Evolutionary conservation across 2,113 vertebrate species (phyloP), one percentile per base, ranked within the genome.

Genomic region (Myotis davidii): DNA sequence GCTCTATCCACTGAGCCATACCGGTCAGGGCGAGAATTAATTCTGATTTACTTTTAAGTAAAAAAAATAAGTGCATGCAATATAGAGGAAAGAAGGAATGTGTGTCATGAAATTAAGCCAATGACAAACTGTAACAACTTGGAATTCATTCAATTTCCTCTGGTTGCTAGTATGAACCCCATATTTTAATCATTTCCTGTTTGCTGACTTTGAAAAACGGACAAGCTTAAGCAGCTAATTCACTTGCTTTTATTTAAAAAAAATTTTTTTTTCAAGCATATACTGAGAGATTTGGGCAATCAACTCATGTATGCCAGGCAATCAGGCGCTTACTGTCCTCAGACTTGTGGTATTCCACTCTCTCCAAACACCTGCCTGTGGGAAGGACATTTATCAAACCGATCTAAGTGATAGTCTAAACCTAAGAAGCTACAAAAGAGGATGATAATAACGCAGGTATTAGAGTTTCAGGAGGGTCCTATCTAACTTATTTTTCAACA

Each of bases 101-200:
- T 29, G 6, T 81, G n/a, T 84, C 65, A 84, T 42, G 56, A 81
- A 82, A 61, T 32, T 32, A 72, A 52, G 56, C 74, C 72, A 83
- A 54, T 32, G 54, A 76, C 56, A 85, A 64, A 85, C 48, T 37
- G 12, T 65, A 72, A 67, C 59, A 64, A 54, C 32, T 83, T 91
- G 79, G 50, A 69, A 91, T 61, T 94, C 54, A 81, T 16, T 77
- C 6, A 17, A 17, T 83, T 83, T 83, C 85, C 25, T 77, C 82
- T 45, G 65, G 25, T 92, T 82, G 56, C 52, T 65, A 42, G 45
- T 48, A 59, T 81, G 67, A 92, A 88, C 0, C 12, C 23, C 29
- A n/a, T 56, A 25, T 85, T 95, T 95, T 90, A 90, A 94, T 85
- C 52, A 73, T 88, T 85, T 95, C 79, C 76, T 94, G 61, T 61